Percentiles rank a stretch among this genome's conserved stretches.
Conservation (phyloP, 2,113 vertebrate species). For the Tragelaphus strepsiceros region DNA sequence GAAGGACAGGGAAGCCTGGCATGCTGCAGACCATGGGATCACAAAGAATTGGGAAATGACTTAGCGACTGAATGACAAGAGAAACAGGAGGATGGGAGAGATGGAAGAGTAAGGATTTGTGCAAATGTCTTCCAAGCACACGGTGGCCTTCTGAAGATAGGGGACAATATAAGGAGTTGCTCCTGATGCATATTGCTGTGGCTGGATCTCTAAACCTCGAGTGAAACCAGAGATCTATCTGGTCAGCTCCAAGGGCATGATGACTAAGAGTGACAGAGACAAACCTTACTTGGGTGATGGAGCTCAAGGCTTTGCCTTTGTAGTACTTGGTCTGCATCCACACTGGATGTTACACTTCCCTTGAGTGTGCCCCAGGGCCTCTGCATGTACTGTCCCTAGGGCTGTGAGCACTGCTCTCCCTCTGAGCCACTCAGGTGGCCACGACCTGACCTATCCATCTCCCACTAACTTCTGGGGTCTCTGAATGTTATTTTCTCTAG, state of each 20-base stretch:
- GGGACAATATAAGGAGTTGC: background rate
- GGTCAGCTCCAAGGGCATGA: background rate
- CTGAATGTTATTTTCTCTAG: background rate
- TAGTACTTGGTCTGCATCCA: background rate
- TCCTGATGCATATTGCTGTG: background rate
- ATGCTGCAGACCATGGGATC: background rate
- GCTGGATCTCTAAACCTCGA: background rate
- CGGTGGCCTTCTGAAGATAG: background rate
- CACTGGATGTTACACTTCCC: too few species aligned
- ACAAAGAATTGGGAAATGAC: background rate
- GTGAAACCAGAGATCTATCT: background rate
- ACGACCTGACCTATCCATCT: background rate
- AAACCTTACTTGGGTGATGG: rapidly evolving
- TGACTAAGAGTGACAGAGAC: background rate
- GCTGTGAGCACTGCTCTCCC: background rate
- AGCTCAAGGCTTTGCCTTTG: background rate
- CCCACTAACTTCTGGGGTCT: background rate
- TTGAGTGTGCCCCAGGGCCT: background rate
- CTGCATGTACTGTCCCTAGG: background rate
- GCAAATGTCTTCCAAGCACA: background rate
- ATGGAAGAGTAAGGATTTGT: background rate
- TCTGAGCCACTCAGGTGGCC: background rate
- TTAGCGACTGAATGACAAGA: background rate
- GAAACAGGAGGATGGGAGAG: background rate
- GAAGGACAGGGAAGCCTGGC: background rate